Evolutionary conservation across 2,888 invertebrate species (phyloP).

Genomic region (Drosophila rellima): DNA sequence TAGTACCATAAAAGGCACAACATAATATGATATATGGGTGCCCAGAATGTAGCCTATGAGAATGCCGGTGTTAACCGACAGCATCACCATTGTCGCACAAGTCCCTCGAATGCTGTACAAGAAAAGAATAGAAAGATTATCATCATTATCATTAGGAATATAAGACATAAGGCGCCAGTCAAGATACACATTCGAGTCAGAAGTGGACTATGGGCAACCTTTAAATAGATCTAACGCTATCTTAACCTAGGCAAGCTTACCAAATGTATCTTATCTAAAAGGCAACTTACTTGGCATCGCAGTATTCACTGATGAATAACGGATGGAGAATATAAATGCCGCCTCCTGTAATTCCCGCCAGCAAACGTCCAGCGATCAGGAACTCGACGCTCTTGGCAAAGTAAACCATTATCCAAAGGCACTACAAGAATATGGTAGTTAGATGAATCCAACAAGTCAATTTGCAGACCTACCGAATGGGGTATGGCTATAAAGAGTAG

Average conservation of each 20-base stretch:
- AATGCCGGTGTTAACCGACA: constrained; percentile 78
- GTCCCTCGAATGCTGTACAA: constrained; percentile 80
- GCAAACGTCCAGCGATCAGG: constrained; percentile 77
- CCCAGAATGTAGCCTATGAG: constrained; percentile 78
- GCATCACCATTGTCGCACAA: constrained; percentile 76
- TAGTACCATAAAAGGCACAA: constrained; percentile 74
- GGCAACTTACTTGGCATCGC: constrained; percentile 73
- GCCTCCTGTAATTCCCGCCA: constrained; percentile 82
- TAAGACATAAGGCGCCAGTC: neutral
- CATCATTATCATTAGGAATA: constrained; percentile 30
- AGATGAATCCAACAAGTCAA: neutral
- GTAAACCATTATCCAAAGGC: constrained; percentile 78
- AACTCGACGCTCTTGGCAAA: constrained; percentile 75
- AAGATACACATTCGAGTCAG: neutral
- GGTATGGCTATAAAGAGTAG: constrained; percentile 63
- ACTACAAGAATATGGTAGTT: constrained; percentile 45
- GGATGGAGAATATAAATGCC: constrained; percentile 79
- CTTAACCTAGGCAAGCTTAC: constrained; percentile 11
- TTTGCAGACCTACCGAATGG: constrained; percentile 56
- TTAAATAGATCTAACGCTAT: constrained; percentile 56
- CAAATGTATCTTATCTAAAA: constrained; percentile 32
- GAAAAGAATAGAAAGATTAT: neutral
- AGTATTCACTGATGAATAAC: constrained; percentile 84
- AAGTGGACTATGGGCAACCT: neutral
- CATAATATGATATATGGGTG: constrained; percentile 71